Evolutionary conservation across 2,113 vertebrate genomes (phyloP), one percentile per base, ranked within the genome.

Genomic region (Dicrurus megarhynchus): DNA sequence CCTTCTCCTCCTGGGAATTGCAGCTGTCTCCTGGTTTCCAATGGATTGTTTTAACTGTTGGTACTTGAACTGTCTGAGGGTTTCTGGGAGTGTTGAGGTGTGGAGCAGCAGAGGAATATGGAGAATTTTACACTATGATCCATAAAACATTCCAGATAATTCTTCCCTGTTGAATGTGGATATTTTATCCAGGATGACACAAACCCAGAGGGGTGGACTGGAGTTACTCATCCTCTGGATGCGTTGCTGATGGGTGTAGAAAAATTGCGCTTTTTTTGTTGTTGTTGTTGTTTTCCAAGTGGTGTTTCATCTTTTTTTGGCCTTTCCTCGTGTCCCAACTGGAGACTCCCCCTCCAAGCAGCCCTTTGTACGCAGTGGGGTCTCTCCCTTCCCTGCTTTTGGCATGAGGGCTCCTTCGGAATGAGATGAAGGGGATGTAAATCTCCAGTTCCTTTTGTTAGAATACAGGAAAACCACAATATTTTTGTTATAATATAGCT

Each of bases 391-490:
- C 95, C 87, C 91, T 37, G 16, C 53, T 68, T 76, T 93, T 92
- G 91, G 87, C 87, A 39, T 33, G 55, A 93, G 93, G 84, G 46
- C 61, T 61, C 56, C 91, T 89, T 75, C 91, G 83, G 84, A 92
- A 47, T 68, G 57, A 97, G 96, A 96, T 96, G 93, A 97, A 90
- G 90, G 86, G 91, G 70, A 82, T 89, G 84, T 75, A 96, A 97
- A 90, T 90, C 49, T 73, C 14, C 74, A 95, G 81, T 63, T 87
- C 64, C 84, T 79, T 95, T 89, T 86, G 76, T 71, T 27, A 77
- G 91, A 87, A 50, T 84, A 49, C 95, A 95, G 95, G 97, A 98
- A 97, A 97, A 91, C 97, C 94, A 91, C 90, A 94, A 87, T 90
- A 86, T 96, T 96, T 97, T 96, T 94, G 90, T 97, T 96, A 92